These are phyloP conservation scores for Saguinus imperator DNA, from an alignment of 2,113 vertebrate species.

Conservation along the genomic window DNA sequence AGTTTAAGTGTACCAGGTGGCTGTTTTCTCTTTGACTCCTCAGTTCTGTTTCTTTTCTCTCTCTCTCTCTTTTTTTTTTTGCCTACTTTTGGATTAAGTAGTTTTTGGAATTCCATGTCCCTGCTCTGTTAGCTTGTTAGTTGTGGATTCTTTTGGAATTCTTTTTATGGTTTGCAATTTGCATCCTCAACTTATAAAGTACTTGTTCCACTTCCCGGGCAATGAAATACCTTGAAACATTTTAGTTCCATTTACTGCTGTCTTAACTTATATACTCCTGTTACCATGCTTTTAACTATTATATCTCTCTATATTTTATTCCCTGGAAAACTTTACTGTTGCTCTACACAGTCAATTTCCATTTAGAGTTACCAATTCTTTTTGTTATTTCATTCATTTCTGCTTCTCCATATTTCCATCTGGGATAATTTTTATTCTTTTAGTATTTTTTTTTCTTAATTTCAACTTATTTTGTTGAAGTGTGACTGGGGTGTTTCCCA, in stretches of 20 bases:
- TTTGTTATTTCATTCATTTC: not conserved
- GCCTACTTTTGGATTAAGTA: conserved; percentile 22
- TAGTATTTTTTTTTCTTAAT: not conserved
- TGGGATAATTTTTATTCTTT: not conserved
- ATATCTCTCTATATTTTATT: conserved; percentile 4
- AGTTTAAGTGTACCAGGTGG: not conserved
- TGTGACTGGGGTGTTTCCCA: not conserved
- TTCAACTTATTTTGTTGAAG: not conserved
- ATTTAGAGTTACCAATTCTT: not conserved
- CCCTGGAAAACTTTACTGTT: not conserved
- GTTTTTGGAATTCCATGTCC: not conserved
- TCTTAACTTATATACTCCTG: not conserved
- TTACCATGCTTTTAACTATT: not conserved
- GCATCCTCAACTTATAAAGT: not conserved
- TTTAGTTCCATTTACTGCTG: not conserved
- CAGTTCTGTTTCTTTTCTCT: not conserved
- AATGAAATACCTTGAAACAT: not conserved
- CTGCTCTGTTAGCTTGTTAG: not conserved
- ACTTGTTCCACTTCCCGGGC: not conserved
- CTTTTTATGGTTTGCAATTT: not conserved
- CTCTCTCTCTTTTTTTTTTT: not conserved
- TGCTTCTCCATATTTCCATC: not conserved
- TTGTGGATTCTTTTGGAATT: conserved; percentile 29
- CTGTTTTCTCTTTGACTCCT: conserved; percentile 16
- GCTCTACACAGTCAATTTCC: not conserved